Evolutionary conservation across 2,888 invertebrate genomes (phyloP).

Genomic region (Apamea anceps): DNA sequence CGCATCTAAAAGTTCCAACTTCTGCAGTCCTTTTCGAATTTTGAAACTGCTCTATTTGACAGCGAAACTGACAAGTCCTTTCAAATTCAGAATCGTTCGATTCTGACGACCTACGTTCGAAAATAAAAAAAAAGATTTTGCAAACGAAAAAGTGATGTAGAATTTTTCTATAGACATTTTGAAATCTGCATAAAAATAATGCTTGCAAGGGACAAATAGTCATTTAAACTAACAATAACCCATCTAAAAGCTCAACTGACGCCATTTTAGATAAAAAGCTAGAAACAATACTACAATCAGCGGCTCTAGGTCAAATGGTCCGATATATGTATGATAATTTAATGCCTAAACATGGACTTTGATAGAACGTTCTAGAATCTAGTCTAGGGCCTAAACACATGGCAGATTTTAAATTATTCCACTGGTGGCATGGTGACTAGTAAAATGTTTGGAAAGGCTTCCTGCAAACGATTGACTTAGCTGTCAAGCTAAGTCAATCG

Average conservation of each 20-base stretch:
- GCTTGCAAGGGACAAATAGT: not conserved
- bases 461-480: not conserved
- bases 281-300: conserved; percentile 43
- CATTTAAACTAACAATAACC: conserved; percentile 11
- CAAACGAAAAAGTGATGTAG: too few relatives aligned
- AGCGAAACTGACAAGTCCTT: not conserved
- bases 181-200: not conserved
- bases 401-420: conserved; percentile 8
- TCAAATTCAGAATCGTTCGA: not conserved
- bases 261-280: conserved; percentile 55
- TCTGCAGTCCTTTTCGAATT: not conserved
- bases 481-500: too few relatives aligned
- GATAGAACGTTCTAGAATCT: conserved; percentile 51
- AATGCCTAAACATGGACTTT: conserved; percentile 73
- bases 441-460: not conserved
- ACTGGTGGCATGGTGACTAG: not conserved
- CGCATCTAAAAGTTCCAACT: not conserved
- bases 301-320: conserved; percentile 58
- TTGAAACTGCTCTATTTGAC: not conserved
- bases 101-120: not conserved
- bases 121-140: not conserved
- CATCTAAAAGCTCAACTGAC: conserved; percentile 44
- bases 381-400: conserved; percentile 41
- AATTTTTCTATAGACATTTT: not conserved
- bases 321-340: conserved; percentile 71